Conservation (phyloP, 2,888 invertebrate species). For the Nebria brevicollis region DNA sequence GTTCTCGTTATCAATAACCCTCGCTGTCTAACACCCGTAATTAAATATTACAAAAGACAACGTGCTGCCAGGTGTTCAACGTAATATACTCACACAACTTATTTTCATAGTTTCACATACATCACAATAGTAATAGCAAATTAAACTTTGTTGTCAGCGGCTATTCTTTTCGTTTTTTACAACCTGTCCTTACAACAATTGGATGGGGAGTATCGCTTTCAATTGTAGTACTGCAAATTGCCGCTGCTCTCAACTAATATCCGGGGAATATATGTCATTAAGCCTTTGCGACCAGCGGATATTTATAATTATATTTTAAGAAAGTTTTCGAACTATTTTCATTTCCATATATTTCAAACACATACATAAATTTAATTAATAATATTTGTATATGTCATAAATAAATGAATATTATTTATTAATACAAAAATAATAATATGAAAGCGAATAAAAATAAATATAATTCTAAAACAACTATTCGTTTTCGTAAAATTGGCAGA, state of each 20-base stretch:
- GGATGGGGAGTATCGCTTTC: neutral
- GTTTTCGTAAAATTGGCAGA: no score
- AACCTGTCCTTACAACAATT: conserved; percentile 4
- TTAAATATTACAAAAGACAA: conserved; percentile 29
- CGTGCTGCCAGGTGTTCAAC: conserved; percentile 33
- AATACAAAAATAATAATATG: no score
- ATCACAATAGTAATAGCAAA: conserved; percentile 15
- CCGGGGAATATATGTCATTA: neutral
- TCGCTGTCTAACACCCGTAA: conserved; percentile 29
- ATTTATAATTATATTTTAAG: neutral
- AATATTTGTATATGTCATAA: no score
- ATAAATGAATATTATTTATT: no score
- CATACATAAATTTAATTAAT: no score
- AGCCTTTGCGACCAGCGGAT: neutral
- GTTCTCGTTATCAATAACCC: conserved; percentile 35
- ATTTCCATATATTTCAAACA: no score
- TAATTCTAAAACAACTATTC: no score
- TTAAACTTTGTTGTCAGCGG: conserved; percentile 5
- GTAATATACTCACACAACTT: neutral
- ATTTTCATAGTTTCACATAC: conserved; percentile 27
- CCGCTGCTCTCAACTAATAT: neutral
- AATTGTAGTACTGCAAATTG: neutral
- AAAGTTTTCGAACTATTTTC: no score
- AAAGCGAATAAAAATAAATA: no score
- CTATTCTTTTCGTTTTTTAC: neutral